phyloP scores from a whole-genome alignment of 2,888 invertebrate species.

The Cerceris ruficornis region DNA sequence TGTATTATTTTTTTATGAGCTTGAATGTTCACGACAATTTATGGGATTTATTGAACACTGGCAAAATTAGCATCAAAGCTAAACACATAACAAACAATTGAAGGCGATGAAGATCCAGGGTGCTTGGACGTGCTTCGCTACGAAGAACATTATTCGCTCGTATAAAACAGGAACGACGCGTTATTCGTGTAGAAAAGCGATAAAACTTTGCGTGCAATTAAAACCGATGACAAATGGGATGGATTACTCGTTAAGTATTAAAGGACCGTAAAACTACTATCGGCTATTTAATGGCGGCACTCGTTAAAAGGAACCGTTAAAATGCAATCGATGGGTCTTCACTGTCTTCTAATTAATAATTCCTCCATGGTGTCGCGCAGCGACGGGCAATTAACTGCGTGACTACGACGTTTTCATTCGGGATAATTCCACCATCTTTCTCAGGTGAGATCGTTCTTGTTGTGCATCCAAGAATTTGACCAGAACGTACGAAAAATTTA shows the following conservation, averaged over 20 bases:
- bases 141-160: background rate
- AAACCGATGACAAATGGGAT: conserved; percentile 16
- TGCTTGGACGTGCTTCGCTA: background rate
- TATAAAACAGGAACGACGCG: background rate
- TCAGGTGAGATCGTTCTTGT: background rate
- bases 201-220: conserved; percentile 14
- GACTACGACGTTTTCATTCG: conserved; percentile 8
- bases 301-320: conserved; percentile 17
- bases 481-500: too few relatives aligned
- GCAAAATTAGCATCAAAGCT: background rate
- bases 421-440: conserved; percentile 14
- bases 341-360: conserved; percentile 36
- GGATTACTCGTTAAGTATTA: conserved; percentile 2
- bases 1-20: too few relatives aligned
- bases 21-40: too few relatives aligned
- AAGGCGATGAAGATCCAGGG: background rate
- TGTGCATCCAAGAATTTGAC: too few relatives aligned
- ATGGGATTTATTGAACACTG: background rate
- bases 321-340: conserved; percentile 8
- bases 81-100: background rate
- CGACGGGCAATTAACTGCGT: conserved; percentile 6
- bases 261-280: background rate
- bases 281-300: background rate
- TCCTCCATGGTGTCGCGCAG: background rate
- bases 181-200: background rate